Evolutionary conservation across 2,888 invertebrate genomes (phyloP).

Genomic region (Blastobasis adustella): DNA sequence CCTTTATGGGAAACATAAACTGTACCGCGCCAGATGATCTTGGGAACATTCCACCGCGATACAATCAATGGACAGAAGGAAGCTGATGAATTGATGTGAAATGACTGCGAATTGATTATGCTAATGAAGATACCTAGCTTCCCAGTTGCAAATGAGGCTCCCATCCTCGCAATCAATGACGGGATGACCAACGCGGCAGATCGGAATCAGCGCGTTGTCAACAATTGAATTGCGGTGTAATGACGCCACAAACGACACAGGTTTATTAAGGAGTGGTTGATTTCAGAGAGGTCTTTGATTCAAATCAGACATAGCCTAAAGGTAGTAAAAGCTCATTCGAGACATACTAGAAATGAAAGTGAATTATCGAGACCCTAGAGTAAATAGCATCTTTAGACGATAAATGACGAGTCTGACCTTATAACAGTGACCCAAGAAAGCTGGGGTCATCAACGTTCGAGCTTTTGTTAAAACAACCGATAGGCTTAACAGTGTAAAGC

Average conservation of each 20-base stretch:
- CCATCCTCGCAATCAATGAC: neutral
- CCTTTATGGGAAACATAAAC: conserved; percentile 45
- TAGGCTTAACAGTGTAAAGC: conserved; percentile 25
- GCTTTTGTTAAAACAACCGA: conserved; percentile 36
- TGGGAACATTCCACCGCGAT: conserved; percentile 54
- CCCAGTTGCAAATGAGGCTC: conserved; percentile 1
- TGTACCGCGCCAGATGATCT: conserved; percentile 34
- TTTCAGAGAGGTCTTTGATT: too few relatives aligned
- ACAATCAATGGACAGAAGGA: conserved; percentile 46
- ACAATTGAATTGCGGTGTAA: too few relatives aligned
- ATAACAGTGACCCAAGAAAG: conserved; percentile 35
- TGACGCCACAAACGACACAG: too few relatives aligned
- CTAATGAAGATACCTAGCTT: conserved; percentile 27
- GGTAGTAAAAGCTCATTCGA: too few relatives aligned
- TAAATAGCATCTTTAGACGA: conserved; percentile 29
- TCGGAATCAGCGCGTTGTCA: neutral
- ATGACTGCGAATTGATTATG: conserved; percentile 36
- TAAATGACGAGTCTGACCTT: conserved; percentile 34
- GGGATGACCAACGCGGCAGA: neutral
- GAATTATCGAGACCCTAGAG: conserved; percentile 15
- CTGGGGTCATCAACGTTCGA: conserved; percentile 39
- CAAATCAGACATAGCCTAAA: too few relatives aligned
- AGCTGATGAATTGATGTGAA: conserved; percentile 46
- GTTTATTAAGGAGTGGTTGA: too few relatives aligned
- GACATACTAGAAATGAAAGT: neutral